These are phyloP conservation scores for Macquaria ambigua DNA, from an alignment of 2,113 vertebrate species.

Conservation along the genomic window DNA sequence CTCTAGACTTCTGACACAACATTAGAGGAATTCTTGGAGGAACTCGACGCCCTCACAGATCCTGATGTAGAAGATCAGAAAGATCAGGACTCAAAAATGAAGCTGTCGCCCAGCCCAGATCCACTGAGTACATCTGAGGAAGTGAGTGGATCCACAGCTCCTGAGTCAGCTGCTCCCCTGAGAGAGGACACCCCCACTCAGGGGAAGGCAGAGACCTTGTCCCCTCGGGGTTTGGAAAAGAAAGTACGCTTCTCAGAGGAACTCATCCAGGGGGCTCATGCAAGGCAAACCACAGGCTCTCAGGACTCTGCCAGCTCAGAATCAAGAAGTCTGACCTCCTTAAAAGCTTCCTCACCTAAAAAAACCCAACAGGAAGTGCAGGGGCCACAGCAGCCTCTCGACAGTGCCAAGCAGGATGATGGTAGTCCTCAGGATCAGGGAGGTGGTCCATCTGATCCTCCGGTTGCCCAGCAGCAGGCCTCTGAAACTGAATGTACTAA, in stretches of 20 bases:
- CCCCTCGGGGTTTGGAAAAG: constrained; percentile 72
- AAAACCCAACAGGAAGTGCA: constrained; percentile 33
- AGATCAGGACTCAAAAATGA: constrained; percentile 51
- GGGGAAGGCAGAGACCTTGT: constrained; percentile 31
- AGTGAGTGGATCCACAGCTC: constrained; percentile 4
- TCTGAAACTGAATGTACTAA: constrained; percentile 57
- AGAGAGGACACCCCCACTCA: constrained; percentile 41
- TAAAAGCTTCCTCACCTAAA: constrained; percentile 60
- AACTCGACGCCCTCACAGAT: constrained; percentile 80
- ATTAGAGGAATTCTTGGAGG: constrained; percentile 84
- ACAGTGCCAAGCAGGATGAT: constrained; percentile 42
- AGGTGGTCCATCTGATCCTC: constrained; percentile 20
- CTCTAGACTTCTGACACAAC: constrained; percentile 72
- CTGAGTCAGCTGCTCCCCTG: neutral
- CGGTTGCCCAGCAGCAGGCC: constrained; percentile 38
- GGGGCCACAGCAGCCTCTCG: constrained; percentile 17
- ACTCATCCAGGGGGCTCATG: constrained; percentile 57
- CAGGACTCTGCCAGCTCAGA: constrained; percentile 53
- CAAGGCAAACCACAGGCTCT: constrained; percentile 32
- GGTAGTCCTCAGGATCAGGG: constrained; percentile 55
- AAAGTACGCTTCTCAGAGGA: constrained; percentile 84
- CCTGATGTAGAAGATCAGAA: constrained; percentile 63
- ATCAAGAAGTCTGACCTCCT: constrained; percentile 46
- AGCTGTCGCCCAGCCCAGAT: constrained; percentile 32
- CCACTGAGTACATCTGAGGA: constrained; percentile 29